A percentile compares a stretch with the other conserved stretches of the same genome.
Evolutionary conservation across 1,140 invertebrate genomes (phyloP).

Genomic region (Zaprionus gabonicus): DNA sequence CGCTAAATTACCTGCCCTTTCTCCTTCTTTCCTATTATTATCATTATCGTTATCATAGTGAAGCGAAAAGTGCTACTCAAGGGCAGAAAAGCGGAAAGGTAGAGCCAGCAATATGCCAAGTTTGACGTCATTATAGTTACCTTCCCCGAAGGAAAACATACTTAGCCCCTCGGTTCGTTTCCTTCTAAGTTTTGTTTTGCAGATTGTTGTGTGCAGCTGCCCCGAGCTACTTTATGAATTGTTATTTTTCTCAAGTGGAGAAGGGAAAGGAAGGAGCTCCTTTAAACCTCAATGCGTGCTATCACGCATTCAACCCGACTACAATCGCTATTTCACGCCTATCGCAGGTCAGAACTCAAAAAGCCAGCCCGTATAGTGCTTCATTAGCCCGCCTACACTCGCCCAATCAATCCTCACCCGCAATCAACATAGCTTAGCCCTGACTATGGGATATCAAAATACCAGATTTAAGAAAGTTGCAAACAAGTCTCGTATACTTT

Average conservation of each 20-base stretch:
- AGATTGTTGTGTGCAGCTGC: constrained; percentile 30
- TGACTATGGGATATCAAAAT: constrained; percentile 35
- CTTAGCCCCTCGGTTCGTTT: constrained; percentile 39
- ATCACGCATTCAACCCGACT: constrained; percentile 3
- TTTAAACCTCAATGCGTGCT: not conserved
- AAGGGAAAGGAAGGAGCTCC: constrained; percentile 23
- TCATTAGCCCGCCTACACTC: constrained; percentile 61
- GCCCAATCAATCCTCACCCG: constrained; percentile 26
- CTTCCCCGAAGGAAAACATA: constrained; percentile 41
- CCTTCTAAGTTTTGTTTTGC: constrained; percentile 30
- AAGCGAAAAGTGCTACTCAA: constrained; percentile 27
- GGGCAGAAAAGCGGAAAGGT: constrained; percentile 67
- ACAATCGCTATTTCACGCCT: not conserved
- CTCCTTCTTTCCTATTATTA: constrained; percentile 59
- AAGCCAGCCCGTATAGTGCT: constrained; percentile 33
- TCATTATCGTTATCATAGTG: constrained; percentile 79
- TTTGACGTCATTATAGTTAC: constrained; percentile 78
- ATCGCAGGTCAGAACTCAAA: not conserved
- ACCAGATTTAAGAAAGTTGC: constrained; percentile 24
- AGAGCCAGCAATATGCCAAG: constrained; percentile 51
- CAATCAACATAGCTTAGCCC: constrained; percentile 59
- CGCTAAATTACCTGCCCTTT: constrained; percentile 9
- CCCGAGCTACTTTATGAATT: constrained; percentile 55
- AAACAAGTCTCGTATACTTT: constrained; percentile 34
- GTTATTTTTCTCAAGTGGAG: constrained; percentile 36